Evolutionary conservation across 2,113 vertebrate species (phyloP).

Genomic region (Corydoras maculifer): DNA sequence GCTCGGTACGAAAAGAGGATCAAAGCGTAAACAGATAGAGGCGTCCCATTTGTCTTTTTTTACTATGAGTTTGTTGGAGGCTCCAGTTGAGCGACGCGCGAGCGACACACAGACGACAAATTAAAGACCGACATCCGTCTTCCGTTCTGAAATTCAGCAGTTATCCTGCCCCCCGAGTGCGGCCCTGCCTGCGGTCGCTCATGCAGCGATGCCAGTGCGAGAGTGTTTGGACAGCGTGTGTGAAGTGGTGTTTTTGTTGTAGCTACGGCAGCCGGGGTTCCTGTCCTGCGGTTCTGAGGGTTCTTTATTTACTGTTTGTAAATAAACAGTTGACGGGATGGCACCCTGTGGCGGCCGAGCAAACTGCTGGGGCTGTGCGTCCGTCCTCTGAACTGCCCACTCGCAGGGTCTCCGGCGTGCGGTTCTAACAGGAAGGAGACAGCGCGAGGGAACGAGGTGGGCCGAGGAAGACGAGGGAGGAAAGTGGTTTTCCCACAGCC

Average conservation of each 20-base stretch:
- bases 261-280: constrained; percentile 35
- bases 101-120: no score
- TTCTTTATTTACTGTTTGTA: constrained; percentile 50
- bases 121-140: no score
- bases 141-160: no score
- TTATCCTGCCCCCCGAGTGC: neutral
- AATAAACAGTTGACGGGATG: constrained; percentile 57
- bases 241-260: constrained; percentile 23
- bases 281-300: constrained; percentile 55
- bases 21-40: no score
- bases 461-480: constrained; percentile 58
- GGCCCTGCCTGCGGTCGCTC: constrained; percentile 16
- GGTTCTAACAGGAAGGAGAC: constrained; percentile 65
- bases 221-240: constrained; percentile 31
- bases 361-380: constrained; percentile 10
- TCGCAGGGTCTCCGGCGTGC: constrained; percentile 45
- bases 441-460: constrained; percentile 47
- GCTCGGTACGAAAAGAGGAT: no score
- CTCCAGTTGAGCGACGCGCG: no score
- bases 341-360: constrained; percentile 25
- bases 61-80: no score
- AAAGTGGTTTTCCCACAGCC: constrained; percentile 60
- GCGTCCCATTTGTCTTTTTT: no score
- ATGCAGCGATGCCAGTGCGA: constrained; percentile 32
- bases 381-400: constrained; percentile 49